A percentile compares a stretch with the other conserved stretches of the same genome.
Conservation (phyloP, 1,140 invertebrate species). For the Dolichoris vasculosae region DNA sequence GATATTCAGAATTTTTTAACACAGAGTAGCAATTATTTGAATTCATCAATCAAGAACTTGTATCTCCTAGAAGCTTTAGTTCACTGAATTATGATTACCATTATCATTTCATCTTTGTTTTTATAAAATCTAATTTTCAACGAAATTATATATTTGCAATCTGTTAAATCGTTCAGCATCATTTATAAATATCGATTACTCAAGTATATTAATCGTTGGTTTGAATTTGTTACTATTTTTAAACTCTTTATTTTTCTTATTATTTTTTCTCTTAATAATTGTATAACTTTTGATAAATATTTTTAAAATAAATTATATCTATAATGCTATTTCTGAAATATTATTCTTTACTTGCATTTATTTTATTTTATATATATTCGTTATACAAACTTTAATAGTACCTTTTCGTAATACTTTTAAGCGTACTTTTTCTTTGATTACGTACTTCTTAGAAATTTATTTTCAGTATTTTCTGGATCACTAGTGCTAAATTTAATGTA, state of each 20-base stretch:
- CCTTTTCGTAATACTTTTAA: neutral
- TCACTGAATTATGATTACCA: neutral
- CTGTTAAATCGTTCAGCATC: neutral
- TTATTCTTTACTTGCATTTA: neutral
- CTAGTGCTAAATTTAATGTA: neutral
- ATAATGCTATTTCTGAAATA: neutral
- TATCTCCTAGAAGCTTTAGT: neutral
- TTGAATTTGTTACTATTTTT: neutral
- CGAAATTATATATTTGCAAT: neutral
- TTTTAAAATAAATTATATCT: neutral
- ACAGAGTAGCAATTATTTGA: neutral
- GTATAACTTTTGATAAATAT: neutral
- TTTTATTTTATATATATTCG: neutral
- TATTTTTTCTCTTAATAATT: neutral
- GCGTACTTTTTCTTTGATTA: neutral
- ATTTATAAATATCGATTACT: neutral
- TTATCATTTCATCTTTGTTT: neutral
- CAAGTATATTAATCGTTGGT: no score
- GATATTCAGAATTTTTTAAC: no score
- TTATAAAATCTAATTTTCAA: neutral
- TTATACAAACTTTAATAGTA: neutral
- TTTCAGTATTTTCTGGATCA: neutral
- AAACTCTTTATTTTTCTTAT: neutral
- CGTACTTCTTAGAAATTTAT: neutral
- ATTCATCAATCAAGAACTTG: neutral